Base-by-base conservation (phyloP, 2,888 invertebrate species). In the Xanthia icteritia region DNA sequence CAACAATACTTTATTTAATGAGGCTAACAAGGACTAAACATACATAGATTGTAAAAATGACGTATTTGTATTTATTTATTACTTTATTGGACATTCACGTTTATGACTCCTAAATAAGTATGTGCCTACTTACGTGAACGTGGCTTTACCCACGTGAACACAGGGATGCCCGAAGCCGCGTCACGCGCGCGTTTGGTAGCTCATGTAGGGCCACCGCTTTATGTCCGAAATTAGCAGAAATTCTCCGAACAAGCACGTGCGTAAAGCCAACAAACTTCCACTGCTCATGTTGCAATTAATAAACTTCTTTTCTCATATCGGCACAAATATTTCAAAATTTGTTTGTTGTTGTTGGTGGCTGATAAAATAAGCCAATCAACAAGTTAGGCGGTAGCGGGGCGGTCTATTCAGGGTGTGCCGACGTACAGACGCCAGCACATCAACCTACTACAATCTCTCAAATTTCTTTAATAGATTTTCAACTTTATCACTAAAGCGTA, bases 191-290 rank as follows among this genome's bases (percentile, higher is more conserved):
- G n/a, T 4, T 42, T 39, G 39, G 60, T 63, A 23, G 65, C n/a
- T 61, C 15, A 65, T 56, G 11, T 54, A 84, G 39, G 48, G 48
- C 63, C n/a, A 54, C 36, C 42, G 71, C 20, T 56, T 69, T 48
- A 56, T n/a, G 31, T 66, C 51, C 56, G 13, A 83, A 73, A 61
- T 51, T 15, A 73, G 54, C 27, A n/a, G 15, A 67, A 39, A 54
- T 48, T 58, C n/a, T 17, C n/a, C 39, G 20, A 63, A 61, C 27
- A 39, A 48, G 23, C 45, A 71, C 54, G 63, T 60, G 70, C 20
- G 11, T 11, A 58, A 79, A 80, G 58, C 36, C 64, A 15, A 58
- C 17, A 58, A 42, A 82, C 13, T n/a, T 82, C 13, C 42, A 60
- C 36, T 67, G 39, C 27, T 70, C 56, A 63, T 51, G 36, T 61